Base-by-base conservation (phyloP, 2,888 invertebrate species). In the Sepioteuthis lessoniana region DNA sequence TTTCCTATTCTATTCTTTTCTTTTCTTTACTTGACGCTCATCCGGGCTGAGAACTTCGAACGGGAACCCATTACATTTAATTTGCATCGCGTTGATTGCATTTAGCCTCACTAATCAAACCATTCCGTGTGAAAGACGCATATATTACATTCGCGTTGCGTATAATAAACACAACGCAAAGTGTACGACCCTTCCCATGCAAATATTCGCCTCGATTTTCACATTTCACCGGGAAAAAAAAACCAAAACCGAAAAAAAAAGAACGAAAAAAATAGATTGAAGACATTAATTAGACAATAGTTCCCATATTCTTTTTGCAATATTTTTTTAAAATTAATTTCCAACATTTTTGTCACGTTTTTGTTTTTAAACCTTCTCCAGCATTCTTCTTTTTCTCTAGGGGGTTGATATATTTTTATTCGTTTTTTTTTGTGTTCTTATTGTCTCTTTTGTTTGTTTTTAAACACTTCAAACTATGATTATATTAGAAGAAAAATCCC, bases 61-160 rank as follows among this genome's bases (percentile, higher is more conserved):
- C n/a, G n/a, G 76, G n/a, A 76, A 16, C 76, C 76, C 8, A 76
- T 76, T 76, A 76, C 76, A 76, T 76, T 76, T 76, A 76, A 76
- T 76, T 76, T n/a, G 76, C n/a, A 35, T 76, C n/a, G 19, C 16
- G 76, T 25, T 76, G 76, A 76, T 76, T 76, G 16, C 76, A 76
- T 76, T 76, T 76, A 76, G 76, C 76, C 76, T 35, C 76, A 35
- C 76, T 76, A 76, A 76, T 76, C 76, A 76, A 76, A 76, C 76
- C n/a, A 76, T 35, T 35, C n/a, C 76, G n/a, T 76, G n/a, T 76
- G n/a, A 76, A n/a, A n/a, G n/a, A n/a, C n/a, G n/a, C n/a, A 76
- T 76, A n/a, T n/a, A 76, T 76, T 76, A 76, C n/a, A 76, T 76
- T 76, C n/a, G n/a, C 76, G 76, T 76, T 76, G 16, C 8, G n/a